These are phyloP conservation scores for Sebastes alutus DNA, from an alignment of 2,797 vertebrate genomes.

Conservation along the genomic window DNA sequence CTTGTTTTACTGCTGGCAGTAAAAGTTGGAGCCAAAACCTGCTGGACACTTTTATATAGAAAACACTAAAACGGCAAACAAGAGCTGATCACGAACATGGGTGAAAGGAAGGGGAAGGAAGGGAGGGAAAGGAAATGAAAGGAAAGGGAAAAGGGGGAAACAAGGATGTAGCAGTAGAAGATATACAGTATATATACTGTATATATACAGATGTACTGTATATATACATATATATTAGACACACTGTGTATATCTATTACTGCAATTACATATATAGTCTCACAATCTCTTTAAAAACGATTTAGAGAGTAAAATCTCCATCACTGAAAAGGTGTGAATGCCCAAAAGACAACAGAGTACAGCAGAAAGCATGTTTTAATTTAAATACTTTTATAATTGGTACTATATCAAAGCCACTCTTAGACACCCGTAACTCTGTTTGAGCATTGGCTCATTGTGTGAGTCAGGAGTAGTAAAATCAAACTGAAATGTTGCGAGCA, in stretches of 20 bases:
- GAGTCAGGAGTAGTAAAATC: slow-evolving; percentile 7
- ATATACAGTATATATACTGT: not conserved
- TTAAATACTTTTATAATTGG: not conserved
- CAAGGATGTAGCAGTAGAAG: not conserved
- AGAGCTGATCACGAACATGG: slow-evolving; percentile 82
- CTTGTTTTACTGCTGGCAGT: slow-evolving; percentile 63
- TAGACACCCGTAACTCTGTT: not conserved
- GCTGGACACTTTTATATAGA: slow-evolving; percentile 82
- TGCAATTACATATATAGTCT: not conserved
- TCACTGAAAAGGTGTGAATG: not conserved
- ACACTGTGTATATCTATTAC: not conserved
- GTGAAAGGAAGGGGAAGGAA: slow-evolving; percentile 19
- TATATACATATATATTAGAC: not conserved
- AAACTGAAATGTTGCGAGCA: not conserved
- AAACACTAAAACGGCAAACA: slow-evolving; percentile 82
- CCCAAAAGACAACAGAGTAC: not conserved
- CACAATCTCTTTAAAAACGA: not conserved
- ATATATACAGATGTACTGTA: not conserved
- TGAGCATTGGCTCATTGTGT: not conserved
- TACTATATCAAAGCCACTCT: not conserved
- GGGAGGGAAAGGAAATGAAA: not conserved
- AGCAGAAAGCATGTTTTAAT: not conserved
- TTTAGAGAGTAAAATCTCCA: not conserved
- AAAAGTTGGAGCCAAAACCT: slow-evolving; percentile 73
- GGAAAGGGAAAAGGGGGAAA: not conserved